These are phyloP conservation scores for Germaria angustata DNA, from an alignment of 2,888 invertebrate genomes.

Conservation along the genomic window DNA sequence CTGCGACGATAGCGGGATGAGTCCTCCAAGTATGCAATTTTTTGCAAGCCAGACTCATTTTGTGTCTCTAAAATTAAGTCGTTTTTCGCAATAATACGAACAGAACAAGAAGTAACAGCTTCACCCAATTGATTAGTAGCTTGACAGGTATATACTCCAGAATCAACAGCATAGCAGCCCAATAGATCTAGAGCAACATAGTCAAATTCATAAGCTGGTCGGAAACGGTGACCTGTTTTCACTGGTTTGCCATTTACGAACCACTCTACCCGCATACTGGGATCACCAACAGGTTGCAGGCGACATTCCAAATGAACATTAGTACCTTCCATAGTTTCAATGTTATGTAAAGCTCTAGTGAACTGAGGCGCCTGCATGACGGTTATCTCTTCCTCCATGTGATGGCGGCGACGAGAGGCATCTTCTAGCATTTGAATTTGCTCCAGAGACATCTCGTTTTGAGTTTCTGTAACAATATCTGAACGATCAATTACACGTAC, in stretches of 20 bases:
- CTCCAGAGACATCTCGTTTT: conserved; percentile 94
- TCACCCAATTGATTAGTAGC: conserved; percentile 97
- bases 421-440: conserved; percentile 95
- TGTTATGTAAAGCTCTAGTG: conserved; percentile 91
- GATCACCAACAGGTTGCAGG: conserved; percentile 93
- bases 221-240: conserved; percentile 94
- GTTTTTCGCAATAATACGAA: conserved; percentile 93
- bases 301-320: conserved; percentile 96
- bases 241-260: conserved; percentile 96
- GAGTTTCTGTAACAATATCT: conserved; percentile 92
- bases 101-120: conserved; percentile 94
- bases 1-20: conserved; percentile 90
- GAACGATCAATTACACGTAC: conserved; percentile 91
- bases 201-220: conserved; percentile 97
- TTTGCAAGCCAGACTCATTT: conserved; percentile 93
- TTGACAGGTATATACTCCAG: conserved; percentile 96
- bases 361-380: conserved; percentile 93
- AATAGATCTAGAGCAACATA: conserved; percentile 97
- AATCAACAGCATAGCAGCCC: conserved; percentile 98
- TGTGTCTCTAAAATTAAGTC: conserved; percentile 93
- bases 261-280: conserved; percentile 97
- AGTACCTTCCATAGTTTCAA: conserved; percentile 93
- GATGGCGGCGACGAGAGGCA: conserved; percentile 85
- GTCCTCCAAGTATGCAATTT: conserved; percentile 95
- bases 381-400: conserved; percentile 89